Conservation (phyloP, 2,797 vertebrate genomes). For the Mus spretus region DNA sequence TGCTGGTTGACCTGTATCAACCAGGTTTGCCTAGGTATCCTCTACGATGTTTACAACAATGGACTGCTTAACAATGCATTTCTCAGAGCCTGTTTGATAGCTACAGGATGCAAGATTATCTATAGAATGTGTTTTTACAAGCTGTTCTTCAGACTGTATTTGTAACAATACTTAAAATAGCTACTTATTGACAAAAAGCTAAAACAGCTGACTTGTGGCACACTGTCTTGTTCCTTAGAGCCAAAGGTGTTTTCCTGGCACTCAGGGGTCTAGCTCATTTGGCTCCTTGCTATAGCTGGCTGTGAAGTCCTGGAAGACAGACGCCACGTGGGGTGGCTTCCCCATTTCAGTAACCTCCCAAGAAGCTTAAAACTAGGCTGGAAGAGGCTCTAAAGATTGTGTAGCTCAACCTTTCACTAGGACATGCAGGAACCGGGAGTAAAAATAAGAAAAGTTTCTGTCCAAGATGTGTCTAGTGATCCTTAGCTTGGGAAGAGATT, state of each 20-base stretch:
- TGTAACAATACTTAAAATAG: constrained; percentile 56
- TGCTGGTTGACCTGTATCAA: neutral
- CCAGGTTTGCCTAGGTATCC: neutral
- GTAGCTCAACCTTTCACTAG: constrained; percentile 38
- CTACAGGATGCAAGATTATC: neutral
- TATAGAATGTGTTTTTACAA: constrained; percentile 38
- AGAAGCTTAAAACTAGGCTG: neutral
- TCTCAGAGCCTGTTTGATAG: neutral
- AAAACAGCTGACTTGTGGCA: constrained; percentile 22
- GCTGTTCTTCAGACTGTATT: constrained; percentile 34
- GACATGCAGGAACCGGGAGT: constrained; percentile 9
- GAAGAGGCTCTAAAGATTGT: constrained; percentile 20
- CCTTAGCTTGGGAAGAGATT: constrained; percentile 3
- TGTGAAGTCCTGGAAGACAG: neutral
- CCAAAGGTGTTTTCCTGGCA: neutral
- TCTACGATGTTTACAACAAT: neutral
- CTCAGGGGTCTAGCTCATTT: neutral
- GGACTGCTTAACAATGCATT: neutral
- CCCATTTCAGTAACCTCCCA: neutral
- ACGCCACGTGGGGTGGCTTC: neutral
- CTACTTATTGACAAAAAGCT: constrained; percentile 34
- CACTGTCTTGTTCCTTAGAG: neutral
- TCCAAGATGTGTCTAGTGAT: neutral
- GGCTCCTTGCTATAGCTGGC: neutral
- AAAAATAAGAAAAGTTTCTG: constrained; percentile 11